Evolutionary conservation across 2,113 vertebrate genomes (phyloP).

Genomic region (Thomomys bottae): DNA sequence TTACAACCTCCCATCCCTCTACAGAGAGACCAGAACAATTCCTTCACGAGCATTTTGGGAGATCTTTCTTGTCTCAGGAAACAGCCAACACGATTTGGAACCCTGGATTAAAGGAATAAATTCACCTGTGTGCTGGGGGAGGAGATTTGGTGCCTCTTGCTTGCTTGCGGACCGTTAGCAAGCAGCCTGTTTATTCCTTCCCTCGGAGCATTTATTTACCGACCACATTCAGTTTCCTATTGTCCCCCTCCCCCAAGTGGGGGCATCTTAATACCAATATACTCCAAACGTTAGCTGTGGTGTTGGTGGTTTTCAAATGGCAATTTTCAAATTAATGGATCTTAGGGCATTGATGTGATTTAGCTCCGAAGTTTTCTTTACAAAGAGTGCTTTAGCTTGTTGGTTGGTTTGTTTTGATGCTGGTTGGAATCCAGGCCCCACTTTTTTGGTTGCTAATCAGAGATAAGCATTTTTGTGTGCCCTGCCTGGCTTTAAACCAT

Average conservation of each 20-base stretch:
- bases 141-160: background rate
- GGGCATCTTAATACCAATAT: background rate
- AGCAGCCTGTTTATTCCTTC: background rate
- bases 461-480: no score
- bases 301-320: slow-evolving; percentile 33
- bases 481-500: no score
- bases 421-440: no score
- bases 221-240: background rate
- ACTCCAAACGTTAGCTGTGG: background rate
- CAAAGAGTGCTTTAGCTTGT: background rate
- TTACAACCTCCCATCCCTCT: background rate
- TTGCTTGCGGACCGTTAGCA: background rate
- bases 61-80: background rate
- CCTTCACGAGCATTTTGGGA: background rate
- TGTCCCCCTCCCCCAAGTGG: background rate
- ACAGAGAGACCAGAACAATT: background rate
- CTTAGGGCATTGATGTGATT: background rate
- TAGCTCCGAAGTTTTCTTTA: slow-evolving; percentile 22
- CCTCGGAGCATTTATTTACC: slow-evolving; percentile 20
- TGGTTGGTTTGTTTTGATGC: no score
- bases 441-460: no score
- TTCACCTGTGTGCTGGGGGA: background rate
- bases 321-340: background rate
- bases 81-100: background rate
- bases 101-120: background rate